Conservation (phyloP, 2,113 vertebrate species). For the Phycodurus eques region DNA sequence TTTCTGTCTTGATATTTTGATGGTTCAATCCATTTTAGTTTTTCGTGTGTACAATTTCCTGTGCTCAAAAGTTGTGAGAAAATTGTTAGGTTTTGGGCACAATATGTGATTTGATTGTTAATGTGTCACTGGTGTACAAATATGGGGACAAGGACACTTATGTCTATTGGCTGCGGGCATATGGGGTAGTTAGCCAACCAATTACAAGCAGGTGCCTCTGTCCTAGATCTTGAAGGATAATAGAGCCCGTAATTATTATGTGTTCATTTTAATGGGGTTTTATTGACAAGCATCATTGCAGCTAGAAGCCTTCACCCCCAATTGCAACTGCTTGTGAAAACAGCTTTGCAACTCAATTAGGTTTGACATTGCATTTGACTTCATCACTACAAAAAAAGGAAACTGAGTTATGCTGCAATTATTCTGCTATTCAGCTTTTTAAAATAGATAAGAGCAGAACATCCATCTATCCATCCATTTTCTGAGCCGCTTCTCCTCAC, state of each 20-base stretch:
- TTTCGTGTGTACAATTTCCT: conserved; percentile 17
- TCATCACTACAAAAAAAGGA: conserved; percentile 11
- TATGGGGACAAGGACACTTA: conserved; percentile 67
- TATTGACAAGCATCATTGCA: conserved; percentile 68
- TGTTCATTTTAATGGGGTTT: conserved; percentile 70
- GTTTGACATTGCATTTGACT: conserved; percentile 66
- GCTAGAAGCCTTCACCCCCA: conserved; percentile 39
- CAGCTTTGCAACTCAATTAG: conserved; percentile 63
- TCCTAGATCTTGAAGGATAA: conserved; percentile 71
- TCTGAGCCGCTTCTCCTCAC: no score
- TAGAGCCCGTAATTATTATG: conserved; percentile 71
- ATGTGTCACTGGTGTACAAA: conserved; percentile 44
- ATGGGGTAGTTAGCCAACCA: conserved; percentile 66
- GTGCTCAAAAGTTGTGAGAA: conserved; percentile 30
- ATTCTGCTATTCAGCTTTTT: conserved; percentile 7
- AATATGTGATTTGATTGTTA: conserved; percentile 53
- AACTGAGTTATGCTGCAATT: conserved; percentile 6
- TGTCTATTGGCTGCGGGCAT: conserved; percentile 63
- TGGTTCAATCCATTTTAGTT: conserved; percentile 21
- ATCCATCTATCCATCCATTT: no score
- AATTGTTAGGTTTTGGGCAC: conserved; percentile 18
- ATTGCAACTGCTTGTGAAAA: conserved; percentile 63
- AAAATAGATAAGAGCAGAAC: conserved; percentile 8
- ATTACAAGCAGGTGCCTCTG: conserved; percentile 57
- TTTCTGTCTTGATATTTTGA: conserved; percentile 21